Evolutionary conservation across 2,888 invertebrate genomes (phyloP).

Genomic region (Protonemura montana): DNA sequence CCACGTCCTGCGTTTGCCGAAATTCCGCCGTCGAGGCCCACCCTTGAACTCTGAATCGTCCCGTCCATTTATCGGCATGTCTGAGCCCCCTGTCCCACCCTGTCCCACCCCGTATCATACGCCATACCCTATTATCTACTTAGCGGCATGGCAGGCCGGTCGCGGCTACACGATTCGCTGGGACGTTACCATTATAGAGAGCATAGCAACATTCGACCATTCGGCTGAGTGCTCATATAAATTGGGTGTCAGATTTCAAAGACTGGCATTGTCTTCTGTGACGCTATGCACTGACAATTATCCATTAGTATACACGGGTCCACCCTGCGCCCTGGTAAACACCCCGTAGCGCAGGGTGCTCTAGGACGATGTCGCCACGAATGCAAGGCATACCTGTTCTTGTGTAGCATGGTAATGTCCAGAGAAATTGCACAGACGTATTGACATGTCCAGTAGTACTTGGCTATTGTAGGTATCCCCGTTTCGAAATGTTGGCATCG

Average conservation of each 20-base stretch:
- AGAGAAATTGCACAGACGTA: too few relatives aligned
- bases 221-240: neutral
- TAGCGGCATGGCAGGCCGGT: neutral
- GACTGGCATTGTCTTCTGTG: neutral
- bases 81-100: neutral
- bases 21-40: neutral
- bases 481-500: too few relatives aligned
- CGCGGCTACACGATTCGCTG: neutral
- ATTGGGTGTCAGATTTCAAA: neutral
- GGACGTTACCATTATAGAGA: neutral
- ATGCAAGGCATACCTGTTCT: neutral
- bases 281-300: neutral
- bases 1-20: neutral
- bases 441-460: too few relatives aligned
- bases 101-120: neutral
- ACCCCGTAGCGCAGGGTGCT: neutral
- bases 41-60: neutral
- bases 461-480: too few relatives aligned
- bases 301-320: neutral
- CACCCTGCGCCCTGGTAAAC: neutral
- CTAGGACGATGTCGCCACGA: neutral
- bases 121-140: neutral
- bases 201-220: neutral
- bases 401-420: neutral
- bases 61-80: constrained; percentile 7